Percentiles rank a stretch among this genome's conserved stretches.
These are phyloP conservation scores for Rutpela maculata DNA, from an alignment of 2,888 invertebrate species.

Conservation along the genomic window DNA sequence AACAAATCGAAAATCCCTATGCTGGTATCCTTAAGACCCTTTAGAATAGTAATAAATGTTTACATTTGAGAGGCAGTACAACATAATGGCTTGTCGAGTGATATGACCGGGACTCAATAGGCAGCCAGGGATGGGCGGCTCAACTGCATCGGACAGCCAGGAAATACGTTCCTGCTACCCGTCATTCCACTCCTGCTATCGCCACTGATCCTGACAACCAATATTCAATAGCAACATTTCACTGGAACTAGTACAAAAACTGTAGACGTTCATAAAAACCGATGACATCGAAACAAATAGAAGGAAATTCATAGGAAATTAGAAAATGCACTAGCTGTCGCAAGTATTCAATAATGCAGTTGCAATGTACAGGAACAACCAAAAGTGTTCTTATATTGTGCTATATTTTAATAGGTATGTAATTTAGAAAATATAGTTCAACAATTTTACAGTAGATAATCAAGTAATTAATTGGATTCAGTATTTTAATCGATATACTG, in stretches of 20 bases:
- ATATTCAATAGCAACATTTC: slow-evolving; percentile 58
- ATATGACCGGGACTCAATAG: slow-evolving; percentile 64
- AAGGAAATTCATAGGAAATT: slow-evolving; percentile 53
- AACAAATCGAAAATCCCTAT: slow-evolving; percentile 19
- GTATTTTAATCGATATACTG: too few relatives aligned
- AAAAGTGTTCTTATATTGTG: neutral
- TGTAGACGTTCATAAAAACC: slow-evolving; percentile 36
- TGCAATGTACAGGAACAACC: neutral
- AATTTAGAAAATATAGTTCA: too few relatives aligned
- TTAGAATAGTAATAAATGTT: slow-evolving; percentile 69
- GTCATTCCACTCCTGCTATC: slow-evolving; percentile 64
- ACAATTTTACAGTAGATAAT: too few relatives aligned
- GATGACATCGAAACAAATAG: slow-evolving; percentile 48
- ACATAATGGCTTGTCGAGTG: slow-evolving; percentile 69
- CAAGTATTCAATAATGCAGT: neutral
- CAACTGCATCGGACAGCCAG: slow-evolving; percentile 70
- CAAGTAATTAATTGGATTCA: too few relatives aligned
- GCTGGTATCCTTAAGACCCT: slow-evolving; percentile 38
- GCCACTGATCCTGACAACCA: slow-evolving; percentile 64
- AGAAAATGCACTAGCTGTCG: slow-evolving; percentile 44
- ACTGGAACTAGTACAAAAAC: slow-evolving; percentile 24
- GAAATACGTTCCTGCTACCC: slow-evolving; percentile 69
- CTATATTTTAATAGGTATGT: too few relatives aligned
- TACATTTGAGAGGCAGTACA: slow-evolving; percentile 68
- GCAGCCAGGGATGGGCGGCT: slow-evolving; percentile 58